These are phyloP conservation scores for Trialeurodes vaporariorum DNA, from an alignment of 1,140 invertebrate genomes.

Conservation along the genomic window DNA sequence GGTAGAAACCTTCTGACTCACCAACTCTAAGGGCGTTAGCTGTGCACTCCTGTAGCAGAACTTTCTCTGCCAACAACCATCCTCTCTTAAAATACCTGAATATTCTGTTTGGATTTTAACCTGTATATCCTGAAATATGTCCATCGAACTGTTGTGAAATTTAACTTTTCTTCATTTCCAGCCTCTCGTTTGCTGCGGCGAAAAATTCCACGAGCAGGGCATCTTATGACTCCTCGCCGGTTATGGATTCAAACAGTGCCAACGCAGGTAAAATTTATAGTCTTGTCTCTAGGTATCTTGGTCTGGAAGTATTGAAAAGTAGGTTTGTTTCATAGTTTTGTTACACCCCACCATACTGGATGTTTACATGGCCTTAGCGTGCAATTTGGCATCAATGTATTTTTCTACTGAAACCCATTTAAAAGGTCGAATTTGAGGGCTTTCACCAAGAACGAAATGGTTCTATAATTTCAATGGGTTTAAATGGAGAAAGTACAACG, in stretches of 20 bases:
- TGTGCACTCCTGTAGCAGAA: neutral
- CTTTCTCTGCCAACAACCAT: neutral
- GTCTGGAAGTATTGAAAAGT: constrained; percentile 7
- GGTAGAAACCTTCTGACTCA: neutral
- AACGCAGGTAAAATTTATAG: constrained; percentile 39
- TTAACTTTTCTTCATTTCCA: constrained; percentile 33
- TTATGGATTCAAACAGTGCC: constrained; percentile 62
- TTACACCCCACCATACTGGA: no score
- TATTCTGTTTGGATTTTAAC: constrained; percentile 12
- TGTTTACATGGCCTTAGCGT: no score
- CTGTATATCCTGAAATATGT: constrained; percentile 1
- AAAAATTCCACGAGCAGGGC: constrained; percentile 59
- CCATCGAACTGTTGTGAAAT: constrained; percentile 12
- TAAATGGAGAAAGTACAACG: no score
- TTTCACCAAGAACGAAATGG: no score
- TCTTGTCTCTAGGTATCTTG: neutral
- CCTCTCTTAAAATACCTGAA: constrained; percentile 18
- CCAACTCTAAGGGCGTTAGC: neutral
- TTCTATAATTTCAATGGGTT: no score
- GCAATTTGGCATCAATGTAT: no score
- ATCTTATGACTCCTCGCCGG: constrained; percentile 57
- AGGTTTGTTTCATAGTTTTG: constrained; percentile 1
- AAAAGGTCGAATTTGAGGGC: no score
- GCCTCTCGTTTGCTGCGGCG: constrained; percentile 54
- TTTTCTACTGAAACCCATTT: no score